Evolutionary conservation across 2,113 vertebrate genomes (phyloP).

Genomic region (Taxidea taxus): DNA sequence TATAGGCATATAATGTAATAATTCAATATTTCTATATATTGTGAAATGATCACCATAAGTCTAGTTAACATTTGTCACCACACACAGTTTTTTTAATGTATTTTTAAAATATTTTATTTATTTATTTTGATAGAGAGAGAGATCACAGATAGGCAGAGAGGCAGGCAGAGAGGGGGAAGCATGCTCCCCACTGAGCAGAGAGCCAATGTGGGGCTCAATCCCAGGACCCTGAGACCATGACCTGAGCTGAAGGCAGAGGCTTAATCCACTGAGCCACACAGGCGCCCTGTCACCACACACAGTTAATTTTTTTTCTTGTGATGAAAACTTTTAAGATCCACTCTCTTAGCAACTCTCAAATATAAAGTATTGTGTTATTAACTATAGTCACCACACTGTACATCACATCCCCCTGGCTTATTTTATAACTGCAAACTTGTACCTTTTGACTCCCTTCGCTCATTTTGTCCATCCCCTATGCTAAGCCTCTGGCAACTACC

Average conservation of each 20-base stretch:
- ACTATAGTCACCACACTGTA: neutral
- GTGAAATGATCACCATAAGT: neutral
- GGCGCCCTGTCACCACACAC: no score
- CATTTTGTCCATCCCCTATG: fast-evolving
- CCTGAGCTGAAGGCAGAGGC: no score
- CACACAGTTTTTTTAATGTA: neutral
- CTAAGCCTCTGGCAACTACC: neutral
- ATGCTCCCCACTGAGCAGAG: no score
- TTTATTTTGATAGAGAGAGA: no score
- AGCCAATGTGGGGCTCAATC: no score
- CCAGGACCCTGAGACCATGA: no score
- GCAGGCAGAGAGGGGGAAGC: no score
- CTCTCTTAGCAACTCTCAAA: neutral
- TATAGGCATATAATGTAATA: neutral
- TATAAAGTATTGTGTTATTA: neutral
- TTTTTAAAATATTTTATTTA: no score
- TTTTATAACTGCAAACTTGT: neutral
- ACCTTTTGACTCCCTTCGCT: neutral
- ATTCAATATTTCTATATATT: neutral
- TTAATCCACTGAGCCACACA: no score
- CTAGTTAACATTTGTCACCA: neutral
- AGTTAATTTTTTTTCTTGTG: neutral
- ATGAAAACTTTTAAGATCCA: neutral
- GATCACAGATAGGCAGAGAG: no score
- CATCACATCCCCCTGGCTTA: neutral